Percentiles rank a stretch among this genome's conserved stretches.
Evolutionary conservation across 1,140 invertebrate genomes (phyloP).

Genomic region (Heliconius nattereri): DNA sequence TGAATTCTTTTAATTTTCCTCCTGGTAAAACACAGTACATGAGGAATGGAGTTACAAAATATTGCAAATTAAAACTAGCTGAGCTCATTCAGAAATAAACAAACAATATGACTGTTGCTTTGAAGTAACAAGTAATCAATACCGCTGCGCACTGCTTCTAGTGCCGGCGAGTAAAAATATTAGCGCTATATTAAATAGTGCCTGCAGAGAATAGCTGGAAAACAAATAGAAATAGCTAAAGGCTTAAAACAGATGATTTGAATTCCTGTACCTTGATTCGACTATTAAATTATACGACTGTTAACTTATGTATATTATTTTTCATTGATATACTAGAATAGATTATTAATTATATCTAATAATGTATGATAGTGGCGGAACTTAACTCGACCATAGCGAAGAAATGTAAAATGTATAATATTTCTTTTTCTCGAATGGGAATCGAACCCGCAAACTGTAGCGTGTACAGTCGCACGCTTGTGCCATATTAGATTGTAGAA

Average conservation of each 20-base stretch:
- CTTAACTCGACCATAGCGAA: too few species aligned
- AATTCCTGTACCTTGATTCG: neutral
- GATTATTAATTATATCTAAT: too few species aligned
- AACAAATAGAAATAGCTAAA: neutral
- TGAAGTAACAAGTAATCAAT: constrained; percentile 11
- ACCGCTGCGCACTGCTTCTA: constrained; percentile 1
- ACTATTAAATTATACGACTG: too few species aligned
- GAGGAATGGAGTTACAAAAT: neutral
- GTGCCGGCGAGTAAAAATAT: neutral
- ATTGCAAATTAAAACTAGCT: neutral
- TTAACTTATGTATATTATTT: too few species aligned
- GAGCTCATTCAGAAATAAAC: neutral
- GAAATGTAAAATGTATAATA: too few species aligned
- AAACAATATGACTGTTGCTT: neutral
- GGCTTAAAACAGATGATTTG: neutral
- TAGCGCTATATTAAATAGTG: neutral
- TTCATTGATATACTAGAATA: too few species aligned
- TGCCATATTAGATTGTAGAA: neutral
- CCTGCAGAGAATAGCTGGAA: neutral
- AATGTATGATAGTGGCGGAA: too few species aligned
- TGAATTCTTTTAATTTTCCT: too few species aligned
- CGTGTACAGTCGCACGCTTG: neutral
- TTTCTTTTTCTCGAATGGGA: too few species aligned
- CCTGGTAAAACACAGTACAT: too few species aligned
- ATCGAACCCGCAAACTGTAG: too few species aligned